Evolutionary conservation across 2,888 invertebrate genomes (phyloP).

Genomic region (Cactoblastis cactorum): DNA sequence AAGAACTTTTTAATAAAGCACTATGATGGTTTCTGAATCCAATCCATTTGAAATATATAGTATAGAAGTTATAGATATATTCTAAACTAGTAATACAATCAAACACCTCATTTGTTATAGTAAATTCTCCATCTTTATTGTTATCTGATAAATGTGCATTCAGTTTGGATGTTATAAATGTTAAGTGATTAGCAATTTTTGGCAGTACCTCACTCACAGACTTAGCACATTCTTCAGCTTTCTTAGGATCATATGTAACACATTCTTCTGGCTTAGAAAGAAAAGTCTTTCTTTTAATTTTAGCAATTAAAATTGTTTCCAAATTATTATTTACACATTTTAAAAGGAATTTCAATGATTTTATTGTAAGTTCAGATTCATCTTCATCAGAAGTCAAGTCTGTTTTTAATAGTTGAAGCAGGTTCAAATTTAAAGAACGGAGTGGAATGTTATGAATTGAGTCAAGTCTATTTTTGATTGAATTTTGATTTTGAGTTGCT

Average conservation of each 20-base stretch:
- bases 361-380: conserved; percentile 46
- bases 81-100: conserved; percentile 70
- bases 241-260: conserved; percentile 43
- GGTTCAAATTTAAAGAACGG: conserved; percentile 49
- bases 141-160: conserved; percentile 37
- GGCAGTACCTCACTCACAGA: conserved; percentile 47
- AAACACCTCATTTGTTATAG: conserved; percentile 41
- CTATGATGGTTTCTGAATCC: conserved; percentile 75
- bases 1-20: conserved; percentile 53
- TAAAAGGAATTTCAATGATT: conserved; percentile 51
- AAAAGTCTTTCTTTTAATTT: conserved; percentile 60
- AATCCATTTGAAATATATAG: conserved; percentile 81
- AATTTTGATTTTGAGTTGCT: conserved; percentile 41
- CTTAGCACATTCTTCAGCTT: conserved; percentile 57
- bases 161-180: conserved; percentile 42
- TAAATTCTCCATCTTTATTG: conserved; percentile 37
- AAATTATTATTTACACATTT: conserved; percentile 49
- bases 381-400: conserved; percentile 38
- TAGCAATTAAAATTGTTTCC: conserved; percentile 52
- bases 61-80: conserved; percentile 75
- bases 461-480: conserved; percentile 47
- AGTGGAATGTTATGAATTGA: conserved; percentile 44
- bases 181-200: conserved; percentile 51
- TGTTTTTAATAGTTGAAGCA: conserved; percentile 51
- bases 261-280: conserved; percentile 46